Evolutionary conservation across 1,140 invertebrate species (phyloP).

Genomic region (Ridgeia piscesae): DNA sequence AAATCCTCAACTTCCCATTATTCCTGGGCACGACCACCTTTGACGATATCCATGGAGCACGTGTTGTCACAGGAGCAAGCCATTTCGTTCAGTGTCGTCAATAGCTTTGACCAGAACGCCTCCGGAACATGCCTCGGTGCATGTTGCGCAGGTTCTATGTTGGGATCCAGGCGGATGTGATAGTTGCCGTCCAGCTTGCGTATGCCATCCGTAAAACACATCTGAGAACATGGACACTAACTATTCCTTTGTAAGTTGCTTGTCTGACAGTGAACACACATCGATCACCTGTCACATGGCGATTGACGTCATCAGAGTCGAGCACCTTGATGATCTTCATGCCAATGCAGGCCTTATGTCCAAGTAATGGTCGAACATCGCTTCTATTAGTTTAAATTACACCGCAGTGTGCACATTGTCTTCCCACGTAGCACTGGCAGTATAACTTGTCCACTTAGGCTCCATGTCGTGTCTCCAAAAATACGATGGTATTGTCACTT

Average conservation of each 20-base stretch:
- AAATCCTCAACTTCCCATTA: constrained; percentile 9
- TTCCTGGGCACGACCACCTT: not conserved
- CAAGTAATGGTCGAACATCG: not conserved
- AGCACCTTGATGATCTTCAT: not conserved
- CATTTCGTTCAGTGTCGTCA: not conserved
- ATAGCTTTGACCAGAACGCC: not conserved
- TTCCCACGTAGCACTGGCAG: not conserved
- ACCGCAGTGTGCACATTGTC: not conserved
- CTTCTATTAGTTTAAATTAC: not conserved
- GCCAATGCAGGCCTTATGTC: not conserved
- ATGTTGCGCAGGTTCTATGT: not conserved
- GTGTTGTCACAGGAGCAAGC: not conserved
- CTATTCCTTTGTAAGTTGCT: not conserved
- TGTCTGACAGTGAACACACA: not conserved
- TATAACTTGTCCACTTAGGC: not conserved
- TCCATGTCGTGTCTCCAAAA: not conserved
- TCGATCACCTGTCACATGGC: not conserved
- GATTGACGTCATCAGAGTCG: not conserved
- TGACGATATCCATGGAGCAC: not conserved
- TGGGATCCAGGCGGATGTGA: not conserved
- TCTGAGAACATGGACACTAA: not conserved
- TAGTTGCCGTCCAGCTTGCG: not conserved
- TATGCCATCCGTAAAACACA: not conserved
- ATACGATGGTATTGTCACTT: not conserved
- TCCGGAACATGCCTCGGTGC: not conserved